Base-by-base conservation (phyloP, 2,797 vertebrate genomes). In the Gastrophryne carolinensis region DNA sequence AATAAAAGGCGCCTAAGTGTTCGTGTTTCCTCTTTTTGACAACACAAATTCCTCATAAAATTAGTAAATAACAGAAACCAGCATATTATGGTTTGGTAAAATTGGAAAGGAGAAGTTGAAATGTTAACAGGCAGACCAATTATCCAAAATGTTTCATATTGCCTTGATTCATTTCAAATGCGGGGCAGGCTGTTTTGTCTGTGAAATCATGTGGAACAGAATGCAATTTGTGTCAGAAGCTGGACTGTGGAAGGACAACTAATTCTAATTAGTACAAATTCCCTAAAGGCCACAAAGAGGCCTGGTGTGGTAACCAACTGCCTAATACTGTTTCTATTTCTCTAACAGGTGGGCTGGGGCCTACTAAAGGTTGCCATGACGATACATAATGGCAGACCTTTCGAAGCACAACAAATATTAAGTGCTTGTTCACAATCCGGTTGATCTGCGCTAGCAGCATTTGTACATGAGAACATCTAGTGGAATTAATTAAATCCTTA, bases 191-290 rank as follows among this genome's bases (percentile, higher is more conserved):
- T 91, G 91, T 92, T 92, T 92, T 91, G 88, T 89, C 87, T 87
- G 91, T 90, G 91, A 92, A 92, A 83, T 91, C 87, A 85, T 91
- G 90, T 89, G 90, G 90, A 93, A 93, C 90, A 92, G 91, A 92
- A 93, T 90, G 90, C 88, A 91, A 92, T 91, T 92, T 92, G 89
- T 92, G 90, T 91, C 91, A 90, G 89, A 85, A 90, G 88, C 89
- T 35, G 80, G 89, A 89, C 91, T 90, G 89, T 83, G 7, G 91
- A 90, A 91, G 91, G 90, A 91, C 91, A 92, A 91, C 91, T 92
- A 90, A 92, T 92, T 92, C 89, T 92, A 93, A 93, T 93, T 93
- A 92, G 91, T 83, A 87, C 82, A 78, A 90, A 92, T 87, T 92
- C 92, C 91, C 91, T 83, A 85, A 75, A 80, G 91, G 89, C 88